phyloP scores from a whole-genome alignment of 2,113 vertebrate species.

The Pseudorasbora parva region DNA sequence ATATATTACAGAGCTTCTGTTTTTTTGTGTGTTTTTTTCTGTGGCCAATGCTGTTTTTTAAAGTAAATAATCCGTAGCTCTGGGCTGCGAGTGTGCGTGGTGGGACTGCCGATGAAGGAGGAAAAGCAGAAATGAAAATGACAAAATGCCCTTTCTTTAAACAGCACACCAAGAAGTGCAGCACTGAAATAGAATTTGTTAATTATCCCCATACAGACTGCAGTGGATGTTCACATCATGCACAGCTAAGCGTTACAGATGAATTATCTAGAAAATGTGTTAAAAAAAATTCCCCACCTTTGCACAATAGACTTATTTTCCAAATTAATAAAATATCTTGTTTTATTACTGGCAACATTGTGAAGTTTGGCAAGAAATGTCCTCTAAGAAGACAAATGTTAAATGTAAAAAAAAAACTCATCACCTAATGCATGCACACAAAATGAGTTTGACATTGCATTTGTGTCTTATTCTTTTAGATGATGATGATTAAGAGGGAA shows the following conservation, averaged over 20 bases:
- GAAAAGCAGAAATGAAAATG: constrained; percentile 55
- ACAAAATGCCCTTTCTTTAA: constrained; percentile 40
- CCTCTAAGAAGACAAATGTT: constrained; percentile 10
- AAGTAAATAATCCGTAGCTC: constrained; percentile 69
- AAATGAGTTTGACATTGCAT: not conserved
- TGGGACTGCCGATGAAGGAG: constrained; percentile 62
- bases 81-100: constrained; percentile 54
- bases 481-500: not conserved
- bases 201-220: constrained; percentile 6
- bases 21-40: not conserved
- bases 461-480: not conserved
- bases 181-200: not conserved
- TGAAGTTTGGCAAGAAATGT: not conserved
- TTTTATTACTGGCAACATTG: not conserved
- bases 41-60: constrained; percentile 64
- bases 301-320: not conserved
- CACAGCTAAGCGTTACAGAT: constrained; percentile 8
- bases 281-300: not conserved
- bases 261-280: not conserved
- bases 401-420: not conserved
- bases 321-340: not conserved
- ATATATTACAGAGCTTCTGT: constrained; percentile 17
- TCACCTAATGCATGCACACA: not conserved
- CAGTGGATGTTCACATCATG: not conserved
- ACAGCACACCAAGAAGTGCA: not conserved